Base-by-base conservation (phyloP, 2,797 vertebrate species). In the Heteromormyrus szaboi region DNA sequence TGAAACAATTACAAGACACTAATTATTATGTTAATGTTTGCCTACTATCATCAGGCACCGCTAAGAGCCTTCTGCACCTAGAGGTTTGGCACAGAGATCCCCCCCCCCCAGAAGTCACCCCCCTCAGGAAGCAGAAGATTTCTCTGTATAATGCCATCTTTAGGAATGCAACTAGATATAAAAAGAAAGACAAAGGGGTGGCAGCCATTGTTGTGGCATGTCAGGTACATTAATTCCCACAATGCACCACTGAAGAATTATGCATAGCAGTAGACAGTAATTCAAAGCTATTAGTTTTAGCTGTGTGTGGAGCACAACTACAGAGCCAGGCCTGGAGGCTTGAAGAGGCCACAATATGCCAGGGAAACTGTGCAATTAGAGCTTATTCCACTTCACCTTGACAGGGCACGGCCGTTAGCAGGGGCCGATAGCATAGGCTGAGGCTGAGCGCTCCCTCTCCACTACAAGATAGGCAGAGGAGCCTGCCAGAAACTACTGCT, bases 1-100 rank as follows among this genome's bases (percentile, higher is more conserved):
- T 99, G 98, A 99, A 99, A 99, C 98, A 99, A 99, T 99, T 99
- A 99, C 98, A 99, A 98, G 98, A 99, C 98, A 98, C 98, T 99
- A 99, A 99, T 99, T 99, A 99, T 99, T 99, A 99, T 99, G 98
- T 99, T 99, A 99, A 99, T 99, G 98, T 99, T 99, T 99, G 97
- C 97, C 98, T 98, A 97, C 98, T 98, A 99, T 99, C 98, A 99
- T 98, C 98, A 99, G 98, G 97, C 97, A 97, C 96, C 95, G 98
- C 97, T 98, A 99, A 99, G 98, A 98, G 98, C 98, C 98, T 98
- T 96, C 96, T 97, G 98, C 96, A 99, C 98, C 98, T 97, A 98
- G 98, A 98, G 98, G 97, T 98, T 98, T 98, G 97, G 96, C 96
- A 95, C 96, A 95, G 95, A 95, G 95, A 62, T 44, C 84, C 85